phyloP scores from a whole-genome alignment of 2,113 vertebrate species.

The Mus spicilegus region DNA sequence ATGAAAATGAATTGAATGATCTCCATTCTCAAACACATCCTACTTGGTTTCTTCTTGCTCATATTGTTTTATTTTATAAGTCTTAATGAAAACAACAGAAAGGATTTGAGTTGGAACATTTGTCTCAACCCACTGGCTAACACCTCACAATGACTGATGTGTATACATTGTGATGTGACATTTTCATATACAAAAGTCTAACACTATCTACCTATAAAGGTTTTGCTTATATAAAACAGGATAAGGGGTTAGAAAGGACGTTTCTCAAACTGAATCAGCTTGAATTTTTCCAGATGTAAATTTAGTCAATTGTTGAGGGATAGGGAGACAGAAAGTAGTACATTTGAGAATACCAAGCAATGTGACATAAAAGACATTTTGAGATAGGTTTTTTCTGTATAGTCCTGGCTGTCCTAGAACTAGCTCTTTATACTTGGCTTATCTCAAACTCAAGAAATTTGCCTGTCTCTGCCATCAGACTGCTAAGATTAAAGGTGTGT shows the following conservation, averaged over 20 bases:
- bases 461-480: background rate
- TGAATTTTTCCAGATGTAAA: constrained; percentile 50
- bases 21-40: background rate
- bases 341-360: constrained; percentile 48
- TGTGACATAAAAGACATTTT: constrained; percentile 30
- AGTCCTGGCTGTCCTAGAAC: background rate
- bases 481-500: background rate
- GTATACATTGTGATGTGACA: background rate
- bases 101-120: constrained; percentile 5
- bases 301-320: background rate
- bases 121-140: background rate
- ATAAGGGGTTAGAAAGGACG: background rate
- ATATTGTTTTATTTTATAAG: background rate
- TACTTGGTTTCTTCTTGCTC: constrained; percentile 1
- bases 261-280: constrained; percentile 36
- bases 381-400: background rate
- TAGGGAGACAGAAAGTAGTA: background rate
- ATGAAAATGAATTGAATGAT: constrained; percentile 22
- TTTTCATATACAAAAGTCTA: constrained; percentile 3
- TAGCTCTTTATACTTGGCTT: background rate
- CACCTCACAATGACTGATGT: background rate
- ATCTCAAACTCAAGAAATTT: background rate
- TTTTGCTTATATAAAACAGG: background rate
- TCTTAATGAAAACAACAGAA: constrained; percentile 27
- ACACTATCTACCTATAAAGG: constrained; percentile 12